Base-by-base conservation (phyloP, 1,140 invertebrate genomes). In the Diachasmimorpha longicaudata region DNA sequence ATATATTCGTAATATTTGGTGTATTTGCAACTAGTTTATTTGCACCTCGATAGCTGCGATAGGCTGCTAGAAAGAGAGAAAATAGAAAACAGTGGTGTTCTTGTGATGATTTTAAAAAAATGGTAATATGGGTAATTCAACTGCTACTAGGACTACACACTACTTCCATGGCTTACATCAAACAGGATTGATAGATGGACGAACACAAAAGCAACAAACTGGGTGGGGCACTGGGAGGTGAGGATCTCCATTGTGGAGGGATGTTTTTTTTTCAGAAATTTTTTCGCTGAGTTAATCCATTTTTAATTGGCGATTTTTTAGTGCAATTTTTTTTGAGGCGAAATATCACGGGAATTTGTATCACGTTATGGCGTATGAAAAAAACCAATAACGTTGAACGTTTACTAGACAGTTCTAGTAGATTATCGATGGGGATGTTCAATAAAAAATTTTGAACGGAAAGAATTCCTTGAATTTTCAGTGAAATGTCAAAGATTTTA, bases 21-120 rank as follows among this genome's bases (percentile, higher is more conserved):
- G 86, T 88, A 84, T 87, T 87, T 63, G 86, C 86, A 84, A 87
- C 87, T 88, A 87, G 80, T 84, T 70, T 70, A 72, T 87, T 88
- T 89, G 88, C 88, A 89, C 87, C 88, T 88, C 86, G 85, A 83
- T 87, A 87, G 86, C 87, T 89, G 88, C 88, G 87, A 89, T 88
- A 89, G 88, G 87, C 87, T 88, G 87, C 87, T 88, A 88, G 86
- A 89, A 89, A 89, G 86, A 89, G 83, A 89, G 85, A 89, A 88
- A 88, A 63, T 63, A 63, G 58, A 86, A 89, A 75, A 88, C 84
- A 88, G 87, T 89, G 85, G 88, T 88, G 86, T 87, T 63, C 19
- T 82, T 84, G 87, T 88, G 86, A 87, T 85, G 82, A 87, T 63
- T n/a, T 63, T 25, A 86, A 88, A 86, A 55, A 72, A 55, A 72